phyloP scores from a whole-genome alignment of 2,888 invertebrate genomes.

The Dermolepida albohirtum region DNA sequence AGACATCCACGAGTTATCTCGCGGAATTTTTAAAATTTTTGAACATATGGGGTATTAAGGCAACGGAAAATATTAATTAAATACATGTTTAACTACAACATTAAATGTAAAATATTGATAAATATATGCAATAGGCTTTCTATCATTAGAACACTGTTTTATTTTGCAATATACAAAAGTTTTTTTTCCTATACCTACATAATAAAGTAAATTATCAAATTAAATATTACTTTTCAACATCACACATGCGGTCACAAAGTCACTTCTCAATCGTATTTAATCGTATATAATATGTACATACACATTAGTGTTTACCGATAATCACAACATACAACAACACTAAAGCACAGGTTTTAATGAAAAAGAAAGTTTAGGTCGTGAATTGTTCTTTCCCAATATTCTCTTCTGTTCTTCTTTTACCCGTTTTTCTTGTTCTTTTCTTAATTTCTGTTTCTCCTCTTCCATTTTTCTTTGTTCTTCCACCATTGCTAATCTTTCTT shows the following conservation, averaged over 20 bases:
- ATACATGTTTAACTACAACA: neutral
- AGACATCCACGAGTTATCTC: conserved; percentile 17
- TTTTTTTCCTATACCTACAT: too few relatives aligned
- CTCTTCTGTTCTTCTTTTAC: conserved; percentile 96
- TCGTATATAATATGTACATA: too few relatives aligned
- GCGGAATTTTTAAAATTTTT: conserved; percentile 35
- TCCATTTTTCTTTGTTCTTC: conserved; percentile 97
- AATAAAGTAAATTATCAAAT: too few relatives aligned
- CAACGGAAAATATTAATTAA: conserved; percentile 22
- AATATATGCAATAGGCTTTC: too few relatives aligned
- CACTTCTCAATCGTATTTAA: too few relatives aligned
- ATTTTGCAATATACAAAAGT: too few relatives aligned
- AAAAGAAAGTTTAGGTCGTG: conserved; percentile 94
- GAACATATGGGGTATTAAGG: conserved; percentile 26
- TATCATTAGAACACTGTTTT: too few relatives aligned
- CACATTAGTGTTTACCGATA: neutral
- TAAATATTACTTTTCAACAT: too few relatives aligned
- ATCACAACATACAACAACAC: conserved; percentile 41
- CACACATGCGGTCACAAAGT: too few relatives aligned
- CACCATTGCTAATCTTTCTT: conserved; percentile 95
- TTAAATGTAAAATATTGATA: too few relatives aligned
- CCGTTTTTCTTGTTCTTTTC: conserved; percentile 93
- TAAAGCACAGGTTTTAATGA: conserved; percentile 81
- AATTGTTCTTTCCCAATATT: conserved; percentile 97
- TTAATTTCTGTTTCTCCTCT: conserved; percentile 92